These are phyloP conservation scores for Heliconius hermathena DNA, from an alignment of 1,140 invertebrate genomes.

Conservation along the genomic window DNA sequence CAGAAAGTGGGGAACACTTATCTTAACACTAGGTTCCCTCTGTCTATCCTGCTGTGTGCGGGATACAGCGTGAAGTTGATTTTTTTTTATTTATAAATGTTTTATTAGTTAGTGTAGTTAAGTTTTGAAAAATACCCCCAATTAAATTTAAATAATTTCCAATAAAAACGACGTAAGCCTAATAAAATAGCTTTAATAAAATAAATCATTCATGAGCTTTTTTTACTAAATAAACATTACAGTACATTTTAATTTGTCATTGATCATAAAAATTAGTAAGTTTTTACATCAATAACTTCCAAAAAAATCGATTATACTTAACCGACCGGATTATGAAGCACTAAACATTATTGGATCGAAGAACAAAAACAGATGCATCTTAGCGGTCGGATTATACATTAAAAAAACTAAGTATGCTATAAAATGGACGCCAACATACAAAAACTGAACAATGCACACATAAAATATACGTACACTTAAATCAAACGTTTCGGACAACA, in stretches of 20 bases:
- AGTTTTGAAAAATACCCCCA: too few relatives aligned
- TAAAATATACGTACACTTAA: conserved; percentile 57
- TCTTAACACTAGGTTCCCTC: too few relatives aligned
- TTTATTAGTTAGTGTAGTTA: too few relatives aligned
- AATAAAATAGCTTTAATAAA: neutral
- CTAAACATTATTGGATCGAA: neutral
- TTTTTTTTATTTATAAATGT: too few relatives aligned
- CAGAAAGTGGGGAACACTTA: too few relatives aligned
- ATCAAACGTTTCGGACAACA: conserved; percentile 65
- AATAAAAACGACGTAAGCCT: neutral
- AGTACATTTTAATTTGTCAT: neutral
- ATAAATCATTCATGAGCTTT: neutral
- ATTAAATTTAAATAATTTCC: too few relatives aligned
- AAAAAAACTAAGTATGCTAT: conserved; percentile 25
- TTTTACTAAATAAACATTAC: too few relatives aligned
- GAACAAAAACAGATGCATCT: conserved; percentile 21
- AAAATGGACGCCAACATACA: conserved; percentile 45
- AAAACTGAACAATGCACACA: conserved; percentile 9
- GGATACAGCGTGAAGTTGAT: too few relatives aligned
- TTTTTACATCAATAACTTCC: neutral
- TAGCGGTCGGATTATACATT: conserved; percentile 40
- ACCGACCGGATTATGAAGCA: conserved; percentile 24
- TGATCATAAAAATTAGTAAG: neutral
- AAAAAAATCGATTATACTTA: conserved; percentile 21
- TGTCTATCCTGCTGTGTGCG: too few relatives aligned